Evolutionary conservation across 2,797 vertebrate species (phyloP).

Genomic region (Myotis vivesi): DNA sequence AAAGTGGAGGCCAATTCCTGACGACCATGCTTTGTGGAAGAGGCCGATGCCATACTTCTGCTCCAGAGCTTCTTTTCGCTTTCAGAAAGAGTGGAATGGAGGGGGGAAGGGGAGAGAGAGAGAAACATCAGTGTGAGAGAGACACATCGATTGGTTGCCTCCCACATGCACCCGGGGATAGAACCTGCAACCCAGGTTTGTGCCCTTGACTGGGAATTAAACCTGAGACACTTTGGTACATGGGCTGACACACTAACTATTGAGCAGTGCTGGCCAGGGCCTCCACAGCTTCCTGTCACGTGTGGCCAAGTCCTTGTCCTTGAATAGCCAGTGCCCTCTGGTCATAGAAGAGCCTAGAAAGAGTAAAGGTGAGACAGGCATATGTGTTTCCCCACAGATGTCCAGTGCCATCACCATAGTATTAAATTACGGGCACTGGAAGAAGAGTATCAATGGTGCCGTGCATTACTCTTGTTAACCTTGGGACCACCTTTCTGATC

Average conservation of each 20-base stretch:
- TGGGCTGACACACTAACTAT: too few species aligned
- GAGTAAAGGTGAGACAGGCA: neutral
- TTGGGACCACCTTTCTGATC: neutral
- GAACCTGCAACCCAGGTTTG: too few species aligned
- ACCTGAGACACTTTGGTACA: too few species aligned
- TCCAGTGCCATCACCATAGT: neutral
- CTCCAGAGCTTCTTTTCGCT: neutral
- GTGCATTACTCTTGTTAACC: neutral
- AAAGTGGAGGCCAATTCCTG: neutral
- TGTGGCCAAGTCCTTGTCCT: neutral
- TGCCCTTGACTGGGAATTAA: too few species aligned
- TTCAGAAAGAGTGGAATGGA: too few species aligned
- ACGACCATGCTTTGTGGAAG: neutral
- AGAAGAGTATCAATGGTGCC: neutral
- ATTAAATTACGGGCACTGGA: neutral
- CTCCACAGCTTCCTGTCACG: neutral
- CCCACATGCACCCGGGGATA: too few species aligned
- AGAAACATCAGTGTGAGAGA: too few species aligned
- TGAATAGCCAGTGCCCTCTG: neutral
- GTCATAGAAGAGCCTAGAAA: neutral
- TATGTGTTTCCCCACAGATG: neutral
- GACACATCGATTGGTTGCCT: too few species aligned
- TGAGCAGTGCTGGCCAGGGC: too few species aligned
- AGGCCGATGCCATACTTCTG: rapidly evolving
- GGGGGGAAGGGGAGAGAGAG: too few species aligned